Evolutionary conservation across 2,888 invertebrate genomes (phyloP).

Genomic region (Microctonus aethiopoides): DNA sequence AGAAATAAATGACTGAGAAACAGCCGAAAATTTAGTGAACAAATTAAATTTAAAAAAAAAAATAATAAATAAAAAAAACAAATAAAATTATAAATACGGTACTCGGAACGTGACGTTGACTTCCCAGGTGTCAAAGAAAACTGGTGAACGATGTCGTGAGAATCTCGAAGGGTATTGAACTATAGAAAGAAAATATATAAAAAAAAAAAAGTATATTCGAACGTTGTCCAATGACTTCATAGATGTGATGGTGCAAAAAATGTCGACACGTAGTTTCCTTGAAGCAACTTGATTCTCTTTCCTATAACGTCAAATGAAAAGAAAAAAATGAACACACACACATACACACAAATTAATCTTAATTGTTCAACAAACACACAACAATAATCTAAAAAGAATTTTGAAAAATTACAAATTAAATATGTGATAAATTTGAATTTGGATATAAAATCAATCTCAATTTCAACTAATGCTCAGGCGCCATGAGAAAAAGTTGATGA

Average conservation of each 20-base stretch:
- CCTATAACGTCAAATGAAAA: not conserved
- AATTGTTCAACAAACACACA: not conserved
- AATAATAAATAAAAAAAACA: not conserved
- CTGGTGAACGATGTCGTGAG: not conserved
- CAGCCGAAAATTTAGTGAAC: not conserved
- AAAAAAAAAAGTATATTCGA: not conserved
- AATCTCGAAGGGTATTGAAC: not conserved
- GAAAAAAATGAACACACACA: not conserved
- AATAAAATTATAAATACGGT: not conserved
- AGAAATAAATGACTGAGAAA: not conserved
- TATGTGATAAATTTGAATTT: not conserved
- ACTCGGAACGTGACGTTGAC: conserved; percentile 19
- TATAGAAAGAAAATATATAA: no score
- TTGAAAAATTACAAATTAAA: conserved; percentile 4
- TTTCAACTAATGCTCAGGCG: conserved; percentile 24
- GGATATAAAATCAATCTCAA: not conserved
- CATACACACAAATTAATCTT: not conserved
- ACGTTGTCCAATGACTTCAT: not conserved
- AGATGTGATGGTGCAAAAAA: not conserved
- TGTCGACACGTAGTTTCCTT: not conserved
- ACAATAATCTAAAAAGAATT: not conserved
- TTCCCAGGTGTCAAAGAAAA: not conserved
- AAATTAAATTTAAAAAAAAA: not conserved
- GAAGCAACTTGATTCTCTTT: not conserved
- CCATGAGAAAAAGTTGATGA: conserved; percentile 27